Conservation (phyloP, 2,797 vertebrate genomes). For the Ctenosaura bakeri region DNA sequence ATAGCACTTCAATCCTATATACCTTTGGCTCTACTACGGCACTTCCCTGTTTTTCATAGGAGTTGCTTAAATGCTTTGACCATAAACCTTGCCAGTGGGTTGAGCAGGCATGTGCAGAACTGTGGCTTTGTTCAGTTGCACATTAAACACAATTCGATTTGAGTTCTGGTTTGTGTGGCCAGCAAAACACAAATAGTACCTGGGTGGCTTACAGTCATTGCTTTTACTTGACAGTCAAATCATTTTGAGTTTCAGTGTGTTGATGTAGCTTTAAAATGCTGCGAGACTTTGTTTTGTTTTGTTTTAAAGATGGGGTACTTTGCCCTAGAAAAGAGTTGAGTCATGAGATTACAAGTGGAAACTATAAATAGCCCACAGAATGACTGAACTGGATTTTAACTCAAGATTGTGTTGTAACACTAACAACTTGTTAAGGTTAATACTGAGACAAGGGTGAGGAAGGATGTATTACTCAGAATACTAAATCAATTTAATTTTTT, state of each 20-base stretch:
- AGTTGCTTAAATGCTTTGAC: neutral
- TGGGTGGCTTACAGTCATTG: no score
- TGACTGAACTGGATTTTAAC: neutral
- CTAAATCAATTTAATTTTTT: neutral
- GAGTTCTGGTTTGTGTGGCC: no score
- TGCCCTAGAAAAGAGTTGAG: neutral
- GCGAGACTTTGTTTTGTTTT: neutral
- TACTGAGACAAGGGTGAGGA: neutral
- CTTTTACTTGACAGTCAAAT: no score
- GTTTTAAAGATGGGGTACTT: neutral
- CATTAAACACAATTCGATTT: neutral
- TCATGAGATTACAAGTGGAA: neutral
- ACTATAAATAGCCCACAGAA: slow-evolving; percentile 16
- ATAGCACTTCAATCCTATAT: neutral
- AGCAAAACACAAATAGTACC: no score
- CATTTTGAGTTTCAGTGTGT: neutral
- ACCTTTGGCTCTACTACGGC: neutral
- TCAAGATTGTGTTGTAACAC: neutral
- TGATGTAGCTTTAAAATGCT: neutral
- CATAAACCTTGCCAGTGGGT: neutral
- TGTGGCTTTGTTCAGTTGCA: neutral
- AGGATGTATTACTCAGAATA: neutral
- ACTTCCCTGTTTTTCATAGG: neutral
- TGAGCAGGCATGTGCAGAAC: neutral
- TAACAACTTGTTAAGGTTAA: neutral